Percentiles rank a stretch among this genome's conserved stretches.
Conservation (phyloP, 1,140 invertebrate genomes). For the Pseudomyrmex cubaensis region DNA sequence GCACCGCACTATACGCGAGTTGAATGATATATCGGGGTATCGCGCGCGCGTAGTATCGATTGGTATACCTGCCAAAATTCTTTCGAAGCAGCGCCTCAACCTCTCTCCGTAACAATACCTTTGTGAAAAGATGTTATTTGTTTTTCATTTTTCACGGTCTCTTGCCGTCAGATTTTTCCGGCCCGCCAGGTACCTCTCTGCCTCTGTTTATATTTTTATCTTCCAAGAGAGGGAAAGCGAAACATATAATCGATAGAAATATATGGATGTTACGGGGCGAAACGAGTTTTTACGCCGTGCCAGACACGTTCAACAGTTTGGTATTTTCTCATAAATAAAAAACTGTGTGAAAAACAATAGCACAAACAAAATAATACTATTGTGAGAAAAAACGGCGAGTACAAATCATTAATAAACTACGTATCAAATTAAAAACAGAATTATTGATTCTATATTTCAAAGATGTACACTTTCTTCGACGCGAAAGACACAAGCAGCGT, state of each 20-base stretch:
- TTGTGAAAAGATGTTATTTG: slow-evolving; percentile 57
- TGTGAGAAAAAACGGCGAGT: neutral
- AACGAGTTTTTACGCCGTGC: slow-evolving; percentile 19
- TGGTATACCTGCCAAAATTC: slow-evolving; percentile 34
- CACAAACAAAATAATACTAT: neutral
- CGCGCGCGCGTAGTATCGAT: slow-evolving; percentile 25
- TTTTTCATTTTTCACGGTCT: slow-evolving; percentile 55
- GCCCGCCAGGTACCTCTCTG: slow-evolving; percentile 10
- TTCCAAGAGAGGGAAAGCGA: slow-evolving; percentile 13
- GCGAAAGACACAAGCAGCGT: neutral
- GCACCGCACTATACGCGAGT: neutral
- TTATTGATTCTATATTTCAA: neutral
- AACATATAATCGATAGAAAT: slow-evolving; percentile 61
- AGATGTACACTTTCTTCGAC: neutral
- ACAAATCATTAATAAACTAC: slow-evolving; percentile 15
- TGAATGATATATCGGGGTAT: slow-evolving; percentile 18
- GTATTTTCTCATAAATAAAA: slow-evolving; percentile 27
- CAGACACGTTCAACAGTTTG: slow-evolving; percentile 12
- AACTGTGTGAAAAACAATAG: neutral
- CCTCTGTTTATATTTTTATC: slow-evolving; percentile 59
- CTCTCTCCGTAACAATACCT: slow-evolving; percentile 41
- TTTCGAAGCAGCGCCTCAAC: slow-evolving; percentile 46
- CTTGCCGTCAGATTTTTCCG: slow-evolving; percentile 53
- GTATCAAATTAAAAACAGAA: neutral
- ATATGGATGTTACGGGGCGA: slow-evolving; percentile 28